Evolutionary conservation across 2,113 vertebrate genomes (phyloP), one percentile per base, ranked within the genome.

Genomic region (Onychorhynchus coronatus): DNA sequence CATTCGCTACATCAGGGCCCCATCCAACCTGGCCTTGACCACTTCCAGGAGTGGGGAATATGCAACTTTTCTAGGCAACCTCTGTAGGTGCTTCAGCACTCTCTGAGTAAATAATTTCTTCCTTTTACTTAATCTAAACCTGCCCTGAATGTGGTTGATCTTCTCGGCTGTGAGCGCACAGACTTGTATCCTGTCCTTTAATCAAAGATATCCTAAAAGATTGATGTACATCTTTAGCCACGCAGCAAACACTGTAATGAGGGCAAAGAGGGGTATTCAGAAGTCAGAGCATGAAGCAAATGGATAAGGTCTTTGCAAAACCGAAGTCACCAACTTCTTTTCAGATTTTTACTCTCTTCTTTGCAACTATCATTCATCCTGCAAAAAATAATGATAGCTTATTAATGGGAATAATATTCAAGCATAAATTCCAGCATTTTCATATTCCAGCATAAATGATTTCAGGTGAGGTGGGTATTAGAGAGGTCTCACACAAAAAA

Each of bases 151-250:
- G 14, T 18, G 7, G 6, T 41, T 53, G 16, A 13, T 13, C 39
- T 25, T 61, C 22, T 11, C 22, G 18, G 22, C 12, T 66, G 31
- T 0, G 0, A 44, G 22, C 0, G 0, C 1, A 3, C 25, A 42
- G 42, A 39, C 15, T 50, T 70, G 6, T 15, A 19, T 50, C 33
- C 35, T 70, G 55, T 63, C 5, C 12, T 94, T 74, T 68, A 66
- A 46, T 37, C 20, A 53, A 47, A 52, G 14, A 18, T 66, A 41
- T 7, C 5, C 8, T 47, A 22, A 39, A 87, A 56, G 3, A 31
- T 52, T 61, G 18, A 41, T 33, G 11, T n/a, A 35, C 37, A 47
- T 35, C 23, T 91, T 91, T 28, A 83, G 17, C 8, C 28, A 39
- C 16, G 6, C 2, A 35, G 14, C 42, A 65, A 68, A 65, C 35